Conservation (phyloP, 2,888 invertebrate species). For the Cryptosula pallasiana region DNA sequence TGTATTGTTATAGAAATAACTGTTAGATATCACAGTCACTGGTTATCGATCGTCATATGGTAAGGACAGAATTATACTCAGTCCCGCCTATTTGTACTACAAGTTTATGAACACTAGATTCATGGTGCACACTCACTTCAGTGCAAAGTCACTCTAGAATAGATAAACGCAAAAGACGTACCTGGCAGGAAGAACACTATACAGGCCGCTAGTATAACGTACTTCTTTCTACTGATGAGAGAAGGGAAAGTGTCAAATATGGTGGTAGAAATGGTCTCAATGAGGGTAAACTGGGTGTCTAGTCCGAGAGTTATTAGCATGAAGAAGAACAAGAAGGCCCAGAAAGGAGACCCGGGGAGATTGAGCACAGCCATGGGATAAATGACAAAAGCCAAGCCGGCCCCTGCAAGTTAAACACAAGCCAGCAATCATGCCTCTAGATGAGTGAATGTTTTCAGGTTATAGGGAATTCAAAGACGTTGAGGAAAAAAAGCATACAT, state of each 20-base stretch:
- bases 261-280: constrained; percentile 47
- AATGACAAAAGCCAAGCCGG: constrained; percentile 45
- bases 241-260: constrained; percentile 43
- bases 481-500: constrained; percentile 3
- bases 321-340: constrained; percentile 49
- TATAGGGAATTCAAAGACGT: neutral
- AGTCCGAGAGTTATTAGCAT: constrained; percentile 49
- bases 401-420: constrained; percentile 34
- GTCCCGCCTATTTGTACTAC: no score
- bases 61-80: no score
- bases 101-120: no score
- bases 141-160: no score
- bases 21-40: no score
- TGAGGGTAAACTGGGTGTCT: constrained; percentile 48
- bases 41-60: no score
- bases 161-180: no score
- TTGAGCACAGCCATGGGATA: constrained; percentile 43
- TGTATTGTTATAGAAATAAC: no score
- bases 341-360: constrained; percentile 44
- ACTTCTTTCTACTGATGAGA: constrained; percentile 42
- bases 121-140: no score
- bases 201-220: constrained; percentile 39
- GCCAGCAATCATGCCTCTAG: neutral
- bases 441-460: neutral
- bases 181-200: constrained; percentile 41